phyloP scores from a whole-genome alignment of 1,140 invertebrate species.

The Antheraea mylitta region DNA sequence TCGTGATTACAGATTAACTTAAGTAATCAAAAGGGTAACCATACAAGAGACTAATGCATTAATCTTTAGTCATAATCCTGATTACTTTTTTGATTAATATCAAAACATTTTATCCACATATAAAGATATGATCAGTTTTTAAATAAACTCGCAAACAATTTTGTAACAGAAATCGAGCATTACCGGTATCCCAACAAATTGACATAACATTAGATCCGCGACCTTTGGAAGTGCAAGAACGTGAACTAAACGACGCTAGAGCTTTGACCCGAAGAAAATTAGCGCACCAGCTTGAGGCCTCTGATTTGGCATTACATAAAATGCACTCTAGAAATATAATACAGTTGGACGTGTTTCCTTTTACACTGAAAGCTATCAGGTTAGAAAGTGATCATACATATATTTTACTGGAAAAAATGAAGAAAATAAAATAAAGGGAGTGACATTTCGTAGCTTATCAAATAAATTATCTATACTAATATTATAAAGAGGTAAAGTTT shows the following conservation, averaged over 20 bases:
- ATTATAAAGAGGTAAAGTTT: too few species aligned
- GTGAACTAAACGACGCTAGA: conserved; percentile 80
- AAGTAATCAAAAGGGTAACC: too few species aligned
- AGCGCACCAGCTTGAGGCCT: conserved; percentile 73
- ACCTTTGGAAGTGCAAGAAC: conserved; percentile 81
- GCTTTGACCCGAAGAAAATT: conserved; percentile 80
- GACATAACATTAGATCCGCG: conserved; percentile 83
- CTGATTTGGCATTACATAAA: conserved; percentile 84
- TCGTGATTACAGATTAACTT: too few species aligned
- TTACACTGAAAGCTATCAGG: conserved; percentile 80
- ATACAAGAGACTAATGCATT: too few species aligned
- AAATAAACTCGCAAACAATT: neutral
- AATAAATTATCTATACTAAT: too few species aligned
- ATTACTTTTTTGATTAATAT: too few species aligned
- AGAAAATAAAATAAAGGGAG: neutral
- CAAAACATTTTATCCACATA: too few species aligned
- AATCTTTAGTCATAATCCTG: too few species aligned
- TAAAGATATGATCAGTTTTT: too few species aligned
- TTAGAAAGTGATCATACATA: conserved; percentile 13
- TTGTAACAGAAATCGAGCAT: conserved; percentile 77
- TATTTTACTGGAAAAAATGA: too few species aligned
- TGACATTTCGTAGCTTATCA: too few species aligned
- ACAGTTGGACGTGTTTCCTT: conserved; percentile 83
- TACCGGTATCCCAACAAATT: conserved; percentile 81
- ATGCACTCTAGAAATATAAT: conserved; percentile 86